phyloP scores from a whole-genome alignment of 2,113 vertebrate genomes.

The Daubentonia madagascariensis region DNA sequence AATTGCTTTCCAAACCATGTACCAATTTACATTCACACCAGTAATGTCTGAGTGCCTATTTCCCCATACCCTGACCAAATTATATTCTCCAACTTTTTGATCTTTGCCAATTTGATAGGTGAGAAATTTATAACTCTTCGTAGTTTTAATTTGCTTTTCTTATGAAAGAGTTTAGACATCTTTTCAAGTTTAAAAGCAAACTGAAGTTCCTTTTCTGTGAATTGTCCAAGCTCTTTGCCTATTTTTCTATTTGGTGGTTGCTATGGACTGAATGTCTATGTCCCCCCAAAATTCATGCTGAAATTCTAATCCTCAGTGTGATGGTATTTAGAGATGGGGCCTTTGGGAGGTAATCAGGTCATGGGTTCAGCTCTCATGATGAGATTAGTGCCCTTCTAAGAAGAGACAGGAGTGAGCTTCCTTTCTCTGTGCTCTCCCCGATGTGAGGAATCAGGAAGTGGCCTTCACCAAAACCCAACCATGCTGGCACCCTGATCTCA shows the following conservation, averaged over 20 bases:
- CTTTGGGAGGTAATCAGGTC: background rate
- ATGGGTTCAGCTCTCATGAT: background rate
- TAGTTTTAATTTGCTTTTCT: background rate
- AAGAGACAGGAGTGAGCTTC: background rate
- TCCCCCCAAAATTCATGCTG: background rate
- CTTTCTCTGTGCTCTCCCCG: background rate
- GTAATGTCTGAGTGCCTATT: background rate
- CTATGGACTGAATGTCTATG: background rate
- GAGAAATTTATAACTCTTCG: background rate
- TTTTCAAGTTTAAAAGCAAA: slow-evolving; percentile 18
- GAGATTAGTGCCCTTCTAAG: background rate
- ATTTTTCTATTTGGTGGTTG: background rate
- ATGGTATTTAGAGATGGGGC: background rate
- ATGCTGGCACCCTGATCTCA: background rate
- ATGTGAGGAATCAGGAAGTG: background rate
- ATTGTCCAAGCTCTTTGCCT: background rate
- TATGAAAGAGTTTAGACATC: background rate
- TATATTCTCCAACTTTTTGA: background rate
- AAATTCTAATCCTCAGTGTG: background rate
- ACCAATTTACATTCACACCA: background rate
- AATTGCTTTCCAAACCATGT: background rate
- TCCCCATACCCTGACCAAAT: background rate
- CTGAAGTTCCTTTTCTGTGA: background rate
- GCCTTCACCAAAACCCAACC: background rate
- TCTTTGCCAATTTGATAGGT: background rate